Evolutionary conservation across 2,888 invertebrate genomes (phyloP), one percentile per base, ranked within the genome.

Genomic region (Zele albiditarsus): DNA sequence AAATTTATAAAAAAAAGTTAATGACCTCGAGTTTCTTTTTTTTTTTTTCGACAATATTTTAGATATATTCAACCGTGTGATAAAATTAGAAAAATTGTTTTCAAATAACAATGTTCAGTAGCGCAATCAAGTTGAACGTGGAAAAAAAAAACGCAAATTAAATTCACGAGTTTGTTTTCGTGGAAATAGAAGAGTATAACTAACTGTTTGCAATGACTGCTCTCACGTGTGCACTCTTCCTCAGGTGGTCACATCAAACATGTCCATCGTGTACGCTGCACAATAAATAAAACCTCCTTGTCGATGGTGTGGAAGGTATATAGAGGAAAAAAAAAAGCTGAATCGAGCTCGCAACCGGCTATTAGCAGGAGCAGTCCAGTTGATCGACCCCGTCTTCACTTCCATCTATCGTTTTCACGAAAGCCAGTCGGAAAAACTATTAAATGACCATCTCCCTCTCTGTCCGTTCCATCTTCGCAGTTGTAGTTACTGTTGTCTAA

Each of bases 311-410:
- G 46, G 46, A 46, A 14, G 46, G n/a, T 28, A 23, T 33, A 42
- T 53, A 31, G 27, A 57, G 49, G 20, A 31, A 53, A 58, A 76
- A 77, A 80, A 83, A 83, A 83, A 82, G 79, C 75, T 80, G 82
- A 38, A 76, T 80, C 75, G 77, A 68, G 12, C 31, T 77, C 74
- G 78, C 38, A 82, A 83, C 81, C 80, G 82, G 80, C 82, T 82
- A 83, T 81, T 79, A 76, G 73, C 79, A 63, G 23, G 77, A 76
- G 71, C 79, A 63, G 63, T 74, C 78, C 82, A 83, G 80, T 82
- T 79, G 80, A 83, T 81, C 79, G 78, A 79, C 78, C 77, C 77
- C 77, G 49, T 74, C 76, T 78, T 78, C 77, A 79, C 76, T 79
- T 33, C 77, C 74, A 71, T 71, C 74, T 70, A 74, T 70, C 63